Percentiles rank a stretch among this genome's conserved stretches.
Conservation (phyloP, 2,797 vertebrate species). For the Sebastes paucispinis region DNA sequence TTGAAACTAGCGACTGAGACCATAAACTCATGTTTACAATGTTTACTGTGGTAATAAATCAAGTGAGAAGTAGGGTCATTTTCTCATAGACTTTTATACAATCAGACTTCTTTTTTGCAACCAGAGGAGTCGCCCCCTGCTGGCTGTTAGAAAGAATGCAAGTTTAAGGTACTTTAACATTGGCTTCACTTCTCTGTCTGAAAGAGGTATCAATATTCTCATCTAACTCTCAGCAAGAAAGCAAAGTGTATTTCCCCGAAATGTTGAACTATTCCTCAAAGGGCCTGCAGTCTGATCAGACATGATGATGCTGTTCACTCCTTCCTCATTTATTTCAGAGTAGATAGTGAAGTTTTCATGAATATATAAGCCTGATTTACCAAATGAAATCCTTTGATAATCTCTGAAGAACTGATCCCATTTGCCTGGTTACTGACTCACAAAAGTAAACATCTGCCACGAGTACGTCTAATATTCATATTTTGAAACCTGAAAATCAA, state of each 20-base stretch:
- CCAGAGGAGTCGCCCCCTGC: too few relatives aligned
- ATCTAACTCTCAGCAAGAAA: background rate
- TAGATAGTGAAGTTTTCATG: background rate
- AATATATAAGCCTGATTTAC: background rate
- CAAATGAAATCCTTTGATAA: background rate
- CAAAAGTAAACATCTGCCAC: conserved; percentile 6
- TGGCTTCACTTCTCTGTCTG: too few relatives aligned
- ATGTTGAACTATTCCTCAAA: background rate
- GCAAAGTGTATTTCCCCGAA: background rate
- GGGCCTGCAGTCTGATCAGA: background rate
- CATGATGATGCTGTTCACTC: background rate
- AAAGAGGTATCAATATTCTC: background rate
- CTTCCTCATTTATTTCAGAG: background rate
- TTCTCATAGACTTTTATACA: too few relatives aligned
- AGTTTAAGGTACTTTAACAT: too few relatives aligned
- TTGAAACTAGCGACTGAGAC: too few relatives aligned
- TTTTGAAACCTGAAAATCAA: background rate
- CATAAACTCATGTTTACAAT: too few relatives aligned
- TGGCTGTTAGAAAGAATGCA: too few relatives aligned
- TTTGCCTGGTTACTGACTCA: background rate
- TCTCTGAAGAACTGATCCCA: background rate
- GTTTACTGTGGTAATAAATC: too few relatives aligned
- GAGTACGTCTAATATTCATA: background rate
- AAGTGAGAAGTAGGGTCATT: too few relatives aligned
- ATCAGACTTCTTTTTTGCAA: too few relatives aligned